phyloP scores from a whole-genome alignment of 2,797 vertebrate species.

The Clarias pachynema region DNA sequence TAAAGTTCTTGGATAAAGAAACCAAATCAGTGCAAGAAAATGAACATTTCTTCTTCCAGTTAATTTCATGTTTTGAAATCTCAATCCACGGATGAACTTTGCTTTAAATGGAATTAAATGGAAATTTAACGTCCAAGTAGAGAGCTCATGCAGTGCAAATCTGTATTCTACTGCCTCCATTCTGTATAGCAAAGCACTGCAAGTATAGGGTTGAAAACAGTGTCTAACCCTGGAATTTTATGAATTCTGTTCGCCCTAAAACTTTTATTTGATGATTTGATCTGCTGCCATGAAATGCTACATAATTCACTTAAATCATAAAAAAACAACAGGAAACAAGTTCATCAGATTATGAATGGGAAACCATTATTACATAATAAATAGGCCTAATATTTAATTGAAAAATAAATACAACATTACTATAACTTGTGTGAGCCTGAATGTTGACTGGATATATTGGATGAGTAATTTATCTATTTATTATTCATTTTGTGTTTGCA shows the following conservation, averaged over 20 bases:
- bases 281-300: not conserved
- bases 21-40: not conserved
- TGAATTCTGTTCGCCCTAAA: not conserved
- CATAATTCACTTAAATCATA: not conserved
- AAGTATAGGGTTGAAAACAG: not conserved
- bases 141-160: not conserved
- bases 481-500: not conserved
- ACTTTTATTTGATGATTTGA: not conserved
- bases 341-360: not conserved
- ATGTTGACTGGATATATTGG: not conserved
- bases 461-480: not conserved
- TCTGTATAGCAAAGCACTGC: slow-evolving; percentile 28
- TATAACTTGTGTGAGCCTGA: not conserved
- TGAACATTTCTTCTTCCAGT: not conserved
- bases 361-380: too few relatives aligned
- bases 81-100: not conserved
- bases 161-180: slow-evolving; percentile 40
- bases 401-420: too few relatives aligned
- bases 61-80: not conserved
- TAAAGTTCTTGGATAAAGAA: not conserved
- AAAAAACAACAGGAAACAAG: not conserved
- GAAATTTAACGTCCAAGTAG: not conserved
- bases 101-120: not conserved
- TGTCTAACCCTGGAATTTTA: not conserved
- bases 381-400: not conserved